Percentiles rank a stretch among this genome's conserved stretches.
Conservation (phyloP, 64 coral and sea anemone species). For the Stichodactyla mertensii region DNA sequence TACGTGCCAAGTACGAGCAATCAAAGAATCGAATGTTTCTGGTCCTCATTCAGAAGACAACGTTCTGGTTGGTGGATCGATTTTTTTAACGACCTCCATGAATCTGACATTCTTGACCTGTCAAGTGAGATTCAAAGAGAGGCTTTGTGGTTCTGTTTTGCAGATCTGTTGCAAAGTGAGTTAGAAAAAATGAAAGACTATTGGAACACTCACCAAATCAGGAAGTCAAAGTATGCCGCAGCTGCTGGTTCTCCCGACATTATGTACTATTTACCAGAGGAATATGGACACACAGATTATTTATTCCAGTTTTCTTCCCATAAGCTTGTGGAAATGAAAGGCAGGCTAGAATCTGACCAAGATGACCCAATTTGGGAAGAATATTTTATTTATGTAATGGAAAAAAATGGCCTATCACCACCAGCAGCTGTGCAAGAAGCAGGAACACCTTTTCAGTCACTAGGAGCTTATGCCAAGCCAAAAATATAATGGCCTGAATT, state of each 20-base stretch:
- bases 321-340: constrained; percentile 21
- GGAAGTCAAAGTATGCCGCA: constrained; percentile 51
- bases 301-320: constrained; percentile 4
- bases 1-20: constrained; percentile 45
- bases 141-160: constrained; percentile 68
- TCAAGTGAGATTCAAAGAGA: constrained; percentile 35
- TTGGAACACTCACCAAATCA: constrained; percentile 59
- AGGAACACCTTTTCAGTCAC: not conserved
- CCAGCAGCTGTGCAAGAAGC: constrained; percentile 41
- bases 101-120: constrained; percentile 46
- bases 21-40: constrained; percentile 63
- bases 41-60: constrained; percentile 46
- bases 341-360: constrained; percentile 20
- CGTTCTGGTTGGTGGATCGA: constrained; percentile 44
- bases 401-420: constrained; percentile 43
- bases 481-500: constrained; percentile 3
- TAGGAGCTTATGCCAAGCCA: not conserved
- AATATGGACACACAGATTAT: constrained; percentile 20
- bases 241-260: constrained; percentile 41
- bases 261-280: constrained; percentile 54
- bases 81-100: constrained; percentile 54
- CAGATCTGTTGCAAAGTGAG: constrained; percentile 43
- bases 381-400: constrained; percentile 58
- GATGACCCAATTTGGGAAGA: constrained; percentile 45
- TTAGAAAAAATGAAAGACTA: constrained; percentile 50